Percentiles rank a stretch among this genome's conserved stretches.
Evolutionary conservation across 2,888 invertebrate species (phyloP).

Genomic region (Drosophila trichaetosa): DNA sequence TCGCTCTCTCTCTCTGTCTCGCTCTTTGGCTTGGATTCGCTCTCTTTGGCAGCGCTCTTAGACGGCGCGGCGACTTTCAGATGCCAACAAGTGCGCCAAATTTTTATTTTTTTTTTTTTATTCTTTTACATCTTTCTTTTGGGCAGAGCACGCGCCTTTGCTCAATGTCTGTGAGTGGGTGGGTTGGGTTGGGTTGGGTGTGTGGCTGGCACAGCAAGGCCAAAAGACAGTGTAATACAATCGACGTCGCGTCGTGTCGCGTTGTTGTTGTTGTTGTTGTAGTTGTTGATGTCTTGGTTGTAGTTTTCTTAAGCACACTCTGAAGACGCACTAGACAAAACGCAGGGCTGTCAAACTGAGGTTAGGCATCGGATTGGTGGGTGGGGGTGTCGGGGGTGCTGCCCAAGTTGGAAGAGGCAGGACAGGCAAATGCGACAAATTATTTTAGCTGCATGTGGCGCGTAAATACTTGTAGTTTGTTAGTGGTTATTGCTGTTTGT

Average conservation of each 20-base stretch:
- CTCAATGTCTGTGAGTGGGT: neutral
- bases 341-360: neutral
- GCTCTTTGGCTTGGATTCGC: slow-evolving; percentile 1
- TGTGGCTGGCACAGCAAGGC: slow-evolving; percentile 40
- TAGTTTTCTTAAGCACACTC: slow-evolving; percentile 62
- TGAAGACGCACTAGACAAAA: slow-evolving; percentile 29
- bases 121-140: slow-evolving; percentile 21
- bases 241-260: slow-evolving; percentile 16
- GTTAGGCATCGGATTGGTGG: neutral
- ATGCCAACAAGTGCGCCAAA: slow-evolving; percentile 78
- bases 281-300: slow-evolving; percentile 71
- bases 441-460: slow-evolving; percentile 72
- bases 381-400: neutral
- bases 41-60: slow-evolving; percentile 46
- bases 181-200: slow-evolving; percentile 4
- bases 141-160: slow-evolving; percentile 36
- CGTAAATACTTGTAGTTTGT: slow-evolving; percentile 57
- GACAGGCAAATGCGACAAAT: slow-evolving; percentile 70
- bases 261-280: slow-evolving; percentile 4
- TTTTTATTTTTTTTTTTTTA: slow-evolving; percentile 12
- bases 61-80: slow-evolving; percentile 49
- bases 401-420: neutral
- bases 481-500: slow-evolving; percentile 33
- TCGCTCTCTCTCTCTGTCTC: neutral
- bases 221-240: slow-evolving; percentile 44